phyloP scores from a whole-genome alignment of 2,797 vertebrate genomes.

The Enteromius radiatus region DNA sequence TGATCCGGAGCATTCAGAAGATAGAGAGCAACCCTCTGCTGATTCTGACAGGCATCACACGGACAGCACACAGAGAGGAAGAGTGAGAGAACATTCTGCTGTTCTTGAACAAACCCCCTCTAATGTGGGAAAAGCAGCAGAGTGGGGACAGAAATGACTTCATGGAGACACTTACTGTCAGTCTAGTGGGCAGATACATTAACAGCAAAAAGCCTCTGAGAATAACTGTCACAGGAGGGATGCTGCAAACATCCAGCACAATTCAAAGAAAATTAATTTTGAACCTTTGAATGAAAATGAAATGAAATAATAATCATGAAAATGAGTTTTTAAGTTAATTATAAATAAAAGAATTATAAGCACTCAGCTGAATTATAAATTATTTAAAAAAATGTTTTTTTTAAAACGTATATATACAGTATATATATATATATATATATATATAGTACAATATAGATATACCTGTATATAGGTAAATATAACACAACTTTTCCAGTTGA shows the following conservation, averaged over 20 bases:
- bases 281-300: background rate
- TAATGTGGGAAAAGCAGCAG: conserved; percentile 35
- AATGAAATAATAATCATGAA: background rate
- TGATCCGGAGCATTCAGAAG: conserved; percentile 31
- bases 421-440: background rate
- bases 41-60: conserved; percentile 23
- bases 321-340: background rate
- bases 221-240: conserved; percentile 14
- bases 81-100: conserved; percentile 36
- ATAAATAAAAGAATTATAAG: background rate
- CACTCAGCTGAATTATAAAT: background rate
- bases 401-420: background rate
- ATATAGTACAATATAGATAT: too few relatives aligned
- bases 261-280: background rate
- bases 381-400: background rate
- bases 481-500: too few relatives aligned
- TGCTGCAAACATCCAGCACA: background rate
- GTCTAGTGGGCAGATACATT: conserved; percentile 14
- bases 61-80: conserved; percentile 12
- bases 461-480: too few relatives aligned
- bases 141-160: conserved; percentile 34
- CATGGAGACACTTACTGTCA: conserved; percentile 37
- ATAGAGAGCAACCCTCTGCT: conserved; percentile 8
- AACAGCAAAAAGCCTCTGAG: conserved; percentile 20
- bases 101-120: conserved; percentile 46